Evolutionary conservation across 2,888 invertebrate genomes (phyloP).

Genomic region (Phortica okadai): DNA sequence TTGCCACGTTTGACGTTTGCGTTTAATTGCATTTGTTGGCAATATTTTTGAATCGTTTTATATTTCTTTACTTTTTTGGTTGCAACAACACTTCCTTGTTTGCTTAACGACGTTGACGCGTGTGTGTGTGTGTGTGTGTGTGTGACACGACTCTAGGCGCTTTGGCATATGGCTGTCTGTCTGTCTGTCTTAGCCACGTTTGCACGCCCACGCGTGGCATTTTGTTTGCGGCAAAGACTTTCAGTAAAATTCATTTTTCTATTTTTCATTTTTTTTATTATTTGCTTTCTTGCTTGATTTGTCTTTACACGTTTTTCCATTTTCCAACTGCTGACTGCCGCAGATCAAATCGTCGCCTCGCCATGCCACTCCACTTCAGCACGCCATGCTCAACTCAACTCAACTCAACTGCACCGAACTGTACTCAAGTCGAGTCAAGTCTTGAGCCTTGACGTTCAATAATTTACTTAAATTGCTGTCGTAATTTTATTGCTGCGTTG

Average conservation of each 20-base stretch:
- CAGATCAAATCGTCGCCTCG: not conserved
- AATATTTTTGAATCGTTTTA: slow-evolving; percentile 53
- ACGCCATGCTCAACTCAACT: not conserved
- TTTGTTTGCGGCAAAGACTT: not conserved
- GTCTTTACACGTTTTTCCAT: not conserved
- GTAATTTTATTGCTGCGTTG: slow-evolving; percentile 24
- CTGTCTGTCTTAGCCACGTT: not conserved
- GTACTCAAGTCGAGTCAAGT: not conserved
- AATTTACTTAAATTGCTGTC: slow-evolving; percentile 64
- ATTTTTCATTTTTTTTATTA: not conserved
- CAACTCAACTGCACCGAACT: not conserved
- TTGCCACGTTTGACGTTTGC: slow-evolving; percentile 9
- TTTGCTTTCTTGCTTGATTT: not conserved
- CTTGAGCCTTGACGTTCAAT: slow-evolving; percentile 58
- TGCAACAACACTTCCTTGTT: slow-evolving; percentile 60
- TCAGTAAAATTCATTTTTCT: not conserved
- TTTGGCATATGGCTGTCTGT: not conserved
- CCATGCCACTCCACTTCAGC: not conserved
- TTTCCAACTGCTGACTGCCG: not conserved
- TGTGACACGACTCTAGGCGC: slow-evolving; percentile 40
- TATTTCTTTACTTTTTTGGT: slow-evolving; percentile 51
- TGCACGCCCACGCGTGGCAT: slow-evolving; percentile 31
- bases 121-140: not conserved
- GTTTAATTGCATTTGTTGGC: slow-evolving; percentile 42
- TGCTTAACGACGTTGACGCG: slow-evolving; percentile 12